Percentiles rank a stretch among this genome's conserved stretches.
Evolutionary conservation across 2,113 vertebrate species (phyloP).

Genomic region (Gymnocephalus cernua): DNA sequence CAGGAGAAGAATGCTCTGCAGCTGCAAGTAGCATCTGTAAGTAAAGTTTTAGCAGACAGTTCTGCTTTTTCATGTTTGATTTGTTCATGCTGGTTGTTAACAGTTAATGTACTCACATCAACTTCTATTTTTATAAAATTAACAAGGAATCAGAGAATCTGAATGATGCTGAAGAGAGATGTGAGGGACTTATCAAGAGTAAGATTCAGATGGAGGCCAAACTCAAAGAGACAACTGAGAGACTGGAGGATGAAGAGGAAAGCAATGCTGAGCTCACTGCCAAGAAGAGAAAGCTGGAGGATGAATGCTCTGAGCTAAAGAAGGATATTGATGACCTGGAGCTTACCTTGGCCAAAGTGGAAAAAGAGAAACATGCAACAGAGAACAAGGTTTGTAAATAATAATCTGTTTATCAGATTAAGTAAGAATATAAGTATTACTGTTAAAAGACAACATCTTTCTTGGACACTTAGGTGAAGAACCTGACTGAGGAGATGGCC

Average conservation of each 20-base stretch:
- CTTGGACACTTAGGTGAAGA: slow-evolving; percentile 54
- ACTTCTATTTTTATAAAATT: background rate
- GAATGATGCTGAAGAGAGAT: slow-evolving; percentile 74
- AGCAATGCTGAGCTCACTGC: slow-evolving; percentile 87
- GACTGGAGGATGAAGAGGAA: slow-evolving; percentile 88
- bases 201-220: slow-evolving; percentile 79
- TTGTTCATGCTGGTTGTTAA: background rate
- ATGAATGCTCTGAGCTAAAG: slow-evolving; percentile 83
- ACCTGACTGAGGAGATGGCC: slow-evolving; percentile 67
- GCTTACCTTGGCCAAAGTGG: slow-evolving; percentile 71
- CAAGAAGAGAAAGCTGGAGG: slow-evolving; percentile 89
- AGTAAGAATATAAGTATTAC: background rate
- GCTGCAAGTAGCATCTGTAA: slow-evolving; percentile 69
- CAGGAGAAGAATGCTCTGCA: slow-evolving; percentile 71
- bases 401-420: background rate
- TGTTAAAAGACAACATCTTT: background rate
- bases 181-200: slow-evolving; percentile 76
- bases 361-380: slow-evolving; percentile 67
- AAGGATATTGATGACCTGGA: slow-evolving; percentile 73
- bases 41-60: background rate
- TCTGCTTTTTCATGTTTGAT: background rate
- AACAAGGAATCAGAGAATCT: slow-evolving; percentile 74
- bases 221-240: slow-evolving; percentile 85
- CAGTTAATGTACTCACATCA: background rate
- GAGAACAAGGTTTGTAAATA: slow-evolving; percentile 61